Base-by-base conservation (phyloP, 2,113 vertebrate genomes). In the Mobula birostris region DNA sequence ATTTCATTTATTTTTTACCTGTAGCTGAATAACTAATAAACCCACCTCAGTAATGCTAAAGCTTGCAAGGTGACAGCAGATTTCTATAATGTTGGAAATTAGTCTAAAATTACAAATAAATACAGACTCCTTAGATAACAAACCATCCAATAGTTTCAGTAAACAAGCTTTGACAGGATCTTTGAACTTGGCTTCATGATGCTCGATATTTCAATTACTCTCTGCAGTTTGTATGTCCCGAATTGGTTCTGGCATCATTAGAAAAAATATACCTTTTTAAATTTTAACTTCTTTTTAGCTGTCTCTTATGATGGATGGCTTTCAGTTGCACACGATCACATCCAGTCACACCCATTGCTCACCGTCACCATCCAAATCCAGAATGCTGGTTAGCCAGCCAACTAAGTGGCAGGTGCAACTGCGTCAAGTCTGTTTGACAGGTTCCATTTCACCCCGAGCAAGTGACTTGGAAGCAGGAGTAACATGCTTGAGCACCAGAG, bases 1-100 rank as follows among this genome's bases (percentile, higher is more conserved):
- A 56, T 79, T 94, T 78, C 80, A 95, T 90, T 94, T 83, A 85
- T 94, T 93, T 32, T 48, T 95, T 94, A 63, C 68, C 91, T 94
- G 70, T 15, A 61, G 61, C 61, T 94, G 94, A 79, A 56, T 78
- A 88, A 32, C n/a, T 21, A 27, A 56, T 24, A 90, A 66, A 76
- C 29, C 79, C 32, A 36, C 68, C 68, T 91, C n/a, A 61, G 76
- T 24, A 83, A 70, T 72, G 32, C 63, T 66, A 94, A 21, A 14
- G 76, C 70, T 83, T 94, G 40, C 36, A 76, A 29, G 36, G 82
- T 91, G 58, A 90, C 58, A 68, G 77, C 19, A 91, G 72, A 94
- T 74, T 94, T 58, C 7, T 21, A 21, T 27, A 7, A 27, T 83
- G 48, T 40, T 29, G 74, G 74, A 77, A 29, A 7, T 29, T 27